phyloP scores from a whole-genome alignment of 2,888 invertebrate genomes.

The Thereva unica region DNA sequence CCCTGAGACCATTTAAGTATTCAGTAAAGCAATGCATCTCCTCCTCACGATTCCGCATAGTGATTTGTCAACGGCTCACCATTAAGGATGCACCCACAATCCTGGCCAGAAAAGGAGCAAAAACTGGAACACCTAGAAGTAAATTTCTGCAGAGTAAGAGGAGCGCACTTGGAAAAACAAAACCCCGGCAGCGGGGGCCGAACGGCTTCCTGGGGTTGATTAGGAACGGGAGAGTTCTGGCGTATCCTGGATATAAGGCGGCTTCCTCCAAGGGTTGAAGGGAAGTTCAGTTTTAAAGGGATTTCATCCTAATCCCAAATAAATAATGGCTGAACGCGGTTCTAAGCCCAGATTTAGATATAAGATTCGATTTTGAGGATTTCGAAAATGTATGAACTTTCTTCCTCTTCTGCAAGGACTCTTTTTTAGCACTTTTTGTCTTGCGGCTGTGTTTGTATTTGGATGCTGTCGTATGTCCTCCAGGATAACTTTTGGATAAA shows the following conservation, averaged over 20 bases:
- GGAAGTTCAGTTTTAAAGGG: conserved; percentile 43
- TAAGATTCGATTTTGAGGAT: conserved; percentile 38
- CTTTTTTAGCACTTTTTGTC: conserved; percentile 23
- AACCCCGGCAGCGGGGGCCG: neutral
- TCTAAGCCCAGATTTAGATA: conserved; percentile 46
- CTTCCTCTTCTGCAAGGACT: conserved; percentile 10
- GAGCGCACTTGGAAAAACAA: conserved; percentile 2
- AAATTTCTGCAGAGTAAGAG: conserved; percentile 1
- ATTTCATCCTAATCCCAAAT: conserved; percentile 47
- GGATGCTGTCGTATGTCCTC: too few relatives aligned
- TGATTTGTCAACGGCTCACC: conserved; percentile 18
- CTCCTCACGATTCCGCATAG: neutral
- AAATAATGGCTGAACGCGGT: conserved; percentile 47
- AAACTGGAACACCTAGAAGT: conserved; percentile 16
- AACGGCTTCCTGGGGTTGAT: neutral
- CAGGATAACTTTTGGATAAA: too few relatives aligned
- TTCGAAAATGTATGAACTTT: conserved; percentile 34
- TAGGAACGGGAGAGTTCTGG: neutral
- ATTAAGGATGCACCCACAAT: conserved; percentile 10
- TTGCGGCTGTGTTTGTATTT: conserved; percentile 4
- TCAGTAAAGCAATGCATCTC: neutral
- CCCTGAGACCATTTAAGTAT: neutral
- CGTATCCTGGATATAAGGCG: conserved; percentile 19
- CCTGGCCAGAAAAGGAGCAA: conserved; percentile 1
- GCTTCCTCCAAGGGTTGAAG: conserved; percentile 43